These are phyloP conservation scores for Megalops cyprinoides DNA, from an alignment of 2,797 vertebrate species.

Conservation along the genomic window DNA sequence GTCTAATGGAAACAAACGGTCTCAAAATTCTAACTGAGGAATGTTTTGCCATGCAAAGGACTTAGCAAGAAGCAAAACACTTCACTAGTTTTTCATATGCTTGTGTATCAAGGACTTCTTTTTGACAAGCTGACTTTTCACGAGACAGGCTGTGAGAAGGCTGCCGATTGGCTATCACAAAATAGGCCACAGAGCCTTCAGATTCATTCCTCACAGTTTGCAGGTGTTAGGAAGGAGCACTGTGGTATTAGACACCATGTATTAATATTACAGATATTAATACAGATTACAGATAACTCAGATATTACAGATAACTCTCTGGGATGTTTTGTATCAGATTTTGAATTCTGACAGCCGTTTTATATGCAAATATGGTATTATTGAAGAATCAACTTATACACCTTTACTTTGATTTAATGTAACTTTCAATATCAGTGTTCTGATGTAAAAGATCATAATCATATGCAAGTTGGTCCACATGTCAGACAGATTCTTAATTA, in stretches of 20 bases:
- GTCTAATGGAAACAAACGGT: too few species aligned
- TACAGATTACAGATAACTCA: too few species aligned
- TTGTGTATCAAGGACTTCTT: constrained; percentile 14
- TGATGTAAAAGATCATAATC: neutral
- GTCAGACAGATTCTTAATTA: neutral
- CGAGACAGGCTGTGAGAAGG: neutral
- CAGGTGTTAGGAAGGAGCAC: neutral
- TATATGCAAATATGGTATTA: neutral
- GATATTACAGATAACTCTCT: neutral
- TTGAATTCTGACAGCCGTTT: neutral
- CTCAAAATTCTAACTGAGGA: too few species aligned
- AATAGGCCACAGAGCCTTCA: neutral
- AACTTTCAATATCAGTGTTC: neutral
- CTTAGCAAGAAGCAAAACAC: too few species aligned
- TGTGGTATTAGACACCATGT: neutral
- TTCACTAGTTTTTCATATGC: neutral
- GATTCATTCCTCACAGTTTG: neutral
- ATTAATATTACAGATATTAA: constrained; percentile 10
- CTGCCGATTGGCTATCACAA: neutral
- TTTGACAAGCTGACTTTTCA: constrained; percentile 25
- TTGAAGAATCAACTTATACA: neutral
- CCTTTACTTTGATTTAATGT: constrained; percentile 1
- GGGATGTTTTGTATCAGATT: constrained; percentile 10
- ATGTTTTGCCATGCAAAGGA: neutral
- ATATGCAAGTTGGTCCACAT: too few species aligned